These are phyloP conservation scores for Paradisaea rubra DNA, from an alignment of 2,113 vertebrate genomes.

Conservation along the genomic window DNA sequence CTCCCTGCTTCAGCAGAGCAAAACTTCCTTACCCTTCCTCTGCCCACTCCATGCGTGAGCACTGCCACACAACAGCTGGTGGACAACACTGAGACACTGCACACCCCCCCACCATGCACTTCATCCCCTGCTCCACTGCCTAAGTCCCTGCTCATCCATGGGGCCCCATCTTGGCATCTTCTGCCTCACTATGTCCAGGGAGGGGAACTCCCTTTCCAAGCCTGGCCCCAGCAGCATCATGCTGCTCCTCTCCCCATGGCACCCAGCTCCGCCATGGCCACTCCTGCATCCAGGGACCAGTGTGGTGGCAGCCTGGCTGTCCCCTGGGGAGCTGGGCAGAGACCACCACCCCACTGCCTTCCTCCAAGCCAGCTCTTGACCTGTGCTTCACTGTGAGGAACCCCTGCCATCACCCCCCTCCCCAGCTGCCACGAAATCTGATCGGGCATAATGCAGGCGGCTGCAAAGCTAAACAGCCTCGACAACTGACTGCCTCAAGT, in stretches of 20 bases:
- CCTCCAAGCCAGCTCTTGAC: neutral
- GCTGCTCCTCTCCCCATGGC: neutral
- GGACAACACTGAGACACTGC: neutral
- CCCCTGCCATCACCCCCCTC: neutral
- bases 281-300: rapidly evolving
- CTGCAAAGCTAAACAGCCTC: neutral
- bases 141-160: neutral
- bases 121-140: neutral
- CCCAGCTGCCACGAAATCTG: neutral
- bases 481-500: neutral
- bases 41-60: neutral
- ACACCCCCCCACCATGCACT: neutral
- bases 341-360: neutral
- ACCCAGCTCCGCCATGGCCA: rapidly evolving
- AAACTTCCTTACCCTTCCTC: neutral
- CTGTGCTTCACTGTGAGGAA: neutral
- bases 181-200: rapidly evolving
- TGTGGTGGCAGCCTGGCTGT: neutral
- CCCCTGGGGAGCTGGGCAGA: rapidly evolving
- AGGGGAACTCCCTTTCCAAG: neutral
- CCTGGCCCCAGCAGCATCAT: neutral
- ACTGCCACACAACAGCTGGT: neutral
- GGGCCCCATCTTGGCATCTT: neutral
- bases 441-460: rapidly evolving
- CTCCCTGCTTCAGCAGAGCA: neutral